phyloP scores from a whole-genome alignment of 2,888 invertebrate species.

The Deilephila elpenor region DNA sequence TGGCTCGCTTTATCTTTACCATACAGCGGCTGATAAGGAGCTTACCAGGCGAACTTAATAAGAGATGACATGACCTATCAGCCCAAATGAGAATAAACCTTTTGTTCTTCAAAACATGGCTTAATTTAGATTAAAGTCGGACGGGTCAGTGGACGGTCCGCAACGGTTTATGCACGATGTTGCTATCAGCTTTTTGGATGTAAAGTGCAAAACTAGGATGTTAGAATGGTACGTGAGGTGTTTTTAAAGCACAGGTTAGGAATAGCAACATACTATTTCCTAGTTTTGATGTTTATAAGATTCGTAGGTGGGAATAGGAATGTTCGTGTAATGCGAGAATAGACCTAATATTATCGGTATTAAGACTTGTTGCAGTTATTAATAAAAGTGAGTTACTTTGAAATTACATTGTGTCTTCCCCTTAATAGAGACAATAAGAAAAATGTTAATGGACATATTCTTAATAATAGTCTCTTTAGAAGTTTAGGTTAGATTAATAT shows the following conservation, averaged over 20 bases:
- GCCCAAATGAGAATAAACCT: constrained; percentile 62
- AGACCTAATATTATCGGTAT: too few relatives aligned
- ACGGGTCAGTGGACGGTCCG: constrained; percentile 29
- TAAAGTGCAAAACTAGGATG: constrained; percentile 59
- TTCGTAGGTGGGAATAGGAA: background rate
- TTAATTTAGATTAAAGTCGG: constrained; percentile 58
- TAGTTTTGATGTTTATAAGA: background rate
- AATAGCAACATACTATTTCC: constrained; percentile 14
- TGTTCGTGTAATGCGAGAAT: too few relatives aligned
- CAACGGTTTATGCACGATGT: constrained; percentile 39
- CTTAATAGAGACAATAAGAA: too few relatives aligned
- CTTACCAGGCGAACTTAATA: constrained; percentile 78
- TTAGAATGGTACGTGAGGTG: constrained; percentile 53
- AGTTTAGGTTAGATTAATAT: too few relatives aligned
- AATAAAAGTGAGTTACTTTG: too few relatives aligned
- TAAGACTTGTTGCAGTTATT: too few relatives aligned
- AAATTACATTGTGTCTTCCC: too few relatives aligned
- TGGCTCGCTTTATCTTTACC: constrained; percentile 74
- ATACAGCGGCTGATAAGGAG: constrained; percentile 81
- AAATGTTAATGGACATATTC: too few relatives aligned
- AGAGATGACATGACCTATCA: constrained; percentile 62
- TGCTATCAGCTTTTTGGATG: constrained; percentile 61
- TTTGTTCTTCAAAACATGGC: constrained; percentile 56
- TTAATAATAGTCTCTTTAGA: too few relatives aligned
- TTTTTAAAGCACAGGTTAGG: constrained; percentile 34